These are phyloP conservation scores for Parambassis ranga DNA, from an alignment of 2,797 vertebrate species.

Conservation along the genomic window DNA sequence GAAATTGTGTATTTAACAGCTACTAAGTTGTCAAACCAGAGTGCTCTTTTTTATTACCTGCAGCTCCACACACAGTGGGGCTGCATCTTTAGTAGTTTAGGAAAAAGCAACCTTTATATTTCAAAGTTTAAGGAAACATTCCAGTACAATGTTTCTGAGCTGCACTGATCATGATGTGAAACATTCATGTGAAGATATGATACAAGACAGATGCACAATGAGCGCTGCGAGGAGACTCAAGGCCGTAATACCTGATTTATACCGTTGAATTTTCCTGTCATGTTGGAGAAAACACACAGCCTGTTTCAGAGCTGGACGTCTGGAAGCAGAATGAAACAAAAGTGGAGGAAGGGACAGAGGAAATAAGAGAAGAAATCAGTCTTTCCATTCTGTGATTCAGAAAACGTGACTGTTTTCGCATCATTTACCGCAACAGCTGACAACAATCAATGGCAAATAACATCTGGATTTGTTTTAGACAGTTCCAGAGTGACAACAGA, in stretches of 20 bases:
- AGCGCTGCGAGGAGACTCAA: not conserved
- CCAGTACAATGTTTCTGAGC: not conserved
- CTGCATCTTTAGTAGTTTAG: no score
- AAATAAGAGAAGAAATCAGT: not conserved
- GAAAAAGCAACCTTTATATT: no score
- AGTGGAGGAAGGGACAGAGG: not conserved
- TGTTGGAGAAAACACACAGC: not conserved
- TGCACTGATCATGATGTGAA: not conserved
- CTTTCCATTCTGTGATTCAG: constrained; percentile 12
- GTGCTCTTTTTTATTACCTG: no score
- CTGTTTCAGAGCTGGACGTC: not conserved
- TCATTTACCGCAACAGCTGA: constrained; percentile 26
- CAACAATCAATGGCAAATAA: constrained; percentile 4
- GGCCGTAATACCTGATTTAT: constrained; percentile 4
- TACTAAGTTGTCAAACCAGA: no score
- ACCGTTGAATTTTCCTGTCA: not conserved
- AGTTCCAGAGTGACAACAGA: not conserved
- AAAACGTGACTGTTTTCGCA: constrained; percentile 11
- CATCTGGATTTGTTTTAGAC: constrained; percentile 23
- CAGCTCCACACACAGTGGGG: no score
- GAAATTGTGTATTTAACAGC: no score
- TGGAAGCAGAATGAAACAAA: not conserved
- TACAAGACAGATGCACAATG: constrained; percentile 1
- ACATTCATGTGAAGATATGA: not conserved
- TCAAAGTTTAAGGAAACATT: not conserved